Conservation (phyloP, 2,113 vertebrate genomes). For the Ophthalmolycus amberensis region DNA sequence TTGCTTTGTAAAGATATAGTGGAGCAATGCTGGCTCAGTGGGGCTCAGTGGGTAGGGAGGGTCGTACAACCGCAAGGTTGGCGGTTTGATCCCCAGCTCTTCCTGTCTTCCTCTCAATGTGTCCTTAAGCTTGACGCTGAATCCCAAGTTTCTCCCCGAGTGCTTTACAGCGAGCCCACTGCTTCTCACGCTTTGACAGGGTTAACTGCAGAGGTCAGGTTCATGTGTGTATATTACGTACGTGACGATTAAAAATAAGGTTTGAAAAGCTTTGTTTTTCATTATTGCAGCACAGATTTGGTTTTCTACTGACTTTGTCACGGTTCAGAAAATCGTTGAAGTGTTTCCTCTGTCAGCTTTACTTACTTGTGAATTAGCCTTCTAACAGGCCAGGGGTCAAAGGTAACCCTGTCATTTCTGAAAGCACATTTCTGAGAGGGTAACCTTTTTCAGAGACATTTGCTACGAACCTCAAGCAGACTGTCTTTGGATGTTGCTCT, state of each 20-base stretch:
- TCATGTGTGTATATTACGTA: not conserved
- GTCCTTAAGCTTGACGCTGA: not conserved
- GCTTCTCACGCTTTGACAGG: not conserved
- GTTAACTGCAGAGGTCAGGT: not conserved
- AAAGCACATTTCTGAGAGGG: not conserved
- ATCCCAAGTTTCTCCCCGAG: not conserved
- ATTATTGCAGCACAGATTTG: not conserved
- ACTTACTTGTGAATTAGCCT: not conserved
- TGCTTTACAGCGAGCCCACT: not conserved
- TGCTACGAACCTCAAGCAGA: slow-evolving; percentile 7
- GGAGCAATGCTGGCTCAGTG: not conserved
- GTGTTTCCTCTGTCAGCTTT: not conserved
- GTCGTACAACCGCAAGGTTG: not conserved
- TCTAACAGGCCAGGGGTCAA: not conserved
- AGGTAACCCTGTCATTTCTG: not conserved
- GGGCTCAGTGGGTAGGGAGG: not conserved
- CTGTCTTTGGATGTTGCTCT: slow-evolving; percentile 7
- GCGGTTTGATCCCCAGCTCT: not conserved
- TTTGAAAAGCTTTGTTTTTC: not conserved
- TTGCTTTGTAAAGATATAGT: not conserved
- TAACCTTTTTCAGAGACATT: slow-evolving; percentile 18
- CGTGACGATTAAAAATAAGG: not conserved
- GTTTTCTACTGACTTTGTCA: not conserved
- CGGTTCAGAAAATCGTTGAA: not conserved
- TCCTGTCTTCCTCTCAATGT: not conserved